Conservation (phyloP, 2,888 invertebrate species). For the Tenthredo scrophulariae region DNA sequence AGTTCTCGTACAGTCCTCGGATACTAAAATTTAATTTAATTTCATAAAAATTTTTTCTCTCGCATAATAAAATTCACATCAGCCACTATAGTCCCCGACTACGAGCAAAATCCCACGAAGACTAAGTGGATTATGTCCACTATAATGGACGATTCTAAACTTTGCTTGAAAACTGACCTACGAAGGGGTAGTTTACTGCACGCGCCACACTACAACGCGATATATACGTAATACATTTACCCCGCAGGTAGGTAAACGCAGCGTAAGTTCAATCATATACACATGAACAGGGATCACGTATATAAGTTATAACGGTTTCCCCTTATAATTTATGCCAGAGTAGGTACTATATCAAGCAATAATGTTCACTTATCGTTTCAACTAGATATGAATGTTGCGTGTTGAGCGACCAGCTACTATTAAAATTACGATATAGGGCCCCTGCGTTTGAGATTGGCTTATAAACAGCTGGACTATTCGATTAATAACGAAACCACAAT, state of each 20-base stretch:
- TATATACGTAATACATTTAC: neutral
- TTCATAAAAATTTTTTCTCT: constrained; percentile 36
- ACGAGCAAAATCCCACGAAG: constrained; percentile 20
- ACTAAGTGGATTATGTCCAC: constrained; percentile 43
- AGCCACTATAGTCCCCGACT: neutral
- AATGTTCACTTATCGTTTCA: constrained; percentile 9
- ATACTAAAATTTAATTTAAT: constrained; percentile 50
- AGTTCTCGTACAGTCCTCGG: constrained; percentile 23
- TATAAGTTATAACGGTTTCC: neutral
- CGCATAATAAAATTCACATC: constrained; percentile 43
- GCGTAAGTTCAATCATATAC: neutral
- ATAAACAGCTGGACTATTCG: neutral
- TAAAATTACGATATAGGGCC: neutral
- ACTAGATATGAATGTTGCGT: neutral
- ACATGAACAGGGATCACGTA: neutral
- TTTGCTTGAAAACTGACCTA: constrained; percentile 16
- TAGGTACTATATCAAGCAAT: neutral
- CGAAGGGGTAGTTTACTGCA: neutral
- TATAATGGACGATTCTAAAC: constrained; percentile 16
- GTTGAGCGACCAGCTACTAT: neutral
- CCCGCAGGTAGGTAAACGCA: neutral
- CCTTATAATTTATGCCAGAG: neutral
- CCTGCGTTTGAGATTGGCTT: neutral
- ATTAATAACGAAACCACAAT: neutral
- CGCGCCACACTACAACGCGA: neutral